These are phyloP conservation scores for Drosophila rhopaloa DNA, from an alignment of 1,140 invertebrate species.

Conservation along the genomic window DNA sequence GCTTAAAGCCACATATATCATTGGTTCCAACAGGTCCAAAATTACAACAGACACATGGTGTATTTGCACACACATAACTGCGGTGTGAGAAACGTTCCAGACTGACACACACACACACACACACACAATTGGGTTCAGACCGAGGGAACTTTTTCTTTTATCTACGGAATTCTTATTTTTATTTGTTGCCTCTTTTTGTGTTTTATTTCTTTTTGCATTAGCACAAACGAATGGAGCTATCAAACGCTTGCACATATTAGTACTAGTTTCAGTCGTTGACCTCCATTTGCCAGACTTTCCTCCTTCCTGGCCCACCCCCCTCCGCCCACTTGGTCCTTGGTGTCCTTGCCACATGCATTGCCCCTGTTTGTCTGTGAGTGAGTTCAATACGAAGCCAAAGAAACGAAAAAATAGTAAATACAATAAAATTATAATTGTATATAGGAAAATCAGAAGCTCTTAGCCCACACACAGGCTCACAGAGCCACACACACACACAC, in stretches of 20 bases:
- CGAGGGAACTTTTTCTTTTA: constrained; percentile 69
- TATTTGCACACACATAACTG: constrained; percentile 21
- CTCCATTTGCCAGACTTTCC: constrained; percentile 76
- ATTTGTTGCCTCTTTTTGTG: constrained; percentile 60
- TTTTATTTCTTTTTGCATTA: constrained; percentile 77
- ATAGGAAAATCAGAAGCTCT: constrained; percentile 80
- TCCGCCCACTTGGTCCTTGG: background rate
- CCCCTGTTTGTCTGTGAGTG: constrained; percentile 58
- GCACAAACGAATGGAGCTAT: constrained; percentile 63
- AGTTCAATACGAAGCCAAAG: constrained; percentile 80
- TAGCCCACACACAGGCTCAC: constrained; percentile 33
- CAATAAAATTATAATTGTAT: constrained; percentile 84
- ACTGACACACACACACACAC: constrained; percentile 29
- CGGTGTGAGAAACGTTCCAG: constrained; percentile 26
- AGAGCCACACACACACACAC: constrained; percentile 8
- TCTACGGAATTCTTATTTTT: constrained; percentile 56
- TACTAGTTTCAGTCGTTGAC: constrained; percentile 83
- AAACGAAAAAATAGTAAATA: constrained; percentile 83
- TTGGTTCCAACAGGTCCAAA: constrained; percentile 60
- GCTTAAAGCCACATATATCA: constrained; percentile 36
- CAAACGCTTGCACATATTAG: constrained; percentile 59
- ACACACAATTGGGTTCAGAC: constrained; percentile 45
- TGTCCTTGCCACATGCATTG: constrained; percentile 50
- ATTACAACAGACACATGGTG: constrained; percentile 38
- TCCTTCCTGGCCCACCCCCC: constrained; percentile 3